These are phyloP conservation scores for Anguilla japonica DNA, from an alignment of 2,113 vertebrate genomes.

Conservation along the genomic window DNA sequence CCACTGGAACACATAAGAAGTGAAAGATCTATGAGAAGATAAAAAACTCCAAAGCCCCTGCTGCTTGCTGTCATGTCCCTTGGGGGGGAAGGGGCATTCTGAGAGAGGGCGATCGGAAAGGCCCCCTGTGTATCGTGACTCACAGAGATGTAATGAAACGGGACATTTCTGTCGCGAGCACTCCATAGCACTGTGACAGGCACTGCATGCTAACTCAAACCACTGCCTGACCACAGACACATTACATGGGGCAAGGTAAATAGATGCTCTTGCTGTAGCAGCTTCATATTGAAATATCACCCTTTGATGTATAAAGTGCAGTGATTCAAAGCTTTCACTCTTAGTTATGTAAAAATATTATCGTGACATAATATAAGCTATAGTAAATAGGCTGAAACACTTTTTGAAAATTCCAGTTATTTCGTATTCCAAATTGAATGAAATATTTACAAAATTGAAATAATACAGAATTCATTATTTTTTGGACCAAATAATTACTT, in stretches of 20 bases:
- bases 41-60: not conserved
- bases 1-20: not conserved
- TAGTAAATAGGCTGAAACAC: too few species aligned
- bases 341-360: not conserved
- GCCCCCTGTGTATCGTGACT: not conserved
- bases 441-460: too few species aligned
- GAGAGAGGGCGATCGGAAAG: not conserved
- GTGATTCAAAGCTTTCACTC: not conserved
- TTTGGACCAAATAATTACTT: too few species aligned
- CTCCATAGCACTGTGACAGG: not conserved
- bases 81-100: too few species aligned
- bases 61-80: not conserved
- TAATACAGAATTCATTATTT: too few species aligned
- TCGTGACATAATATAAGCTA: not conserved
- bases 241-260: not conserved
- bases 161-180: not conserved
- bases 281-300: not conserved
- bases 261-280: not conserved
- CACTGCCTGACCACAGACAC: not conserved
- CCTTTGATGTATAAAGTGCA: not conserved
- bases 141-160: constrained; percentile 2
- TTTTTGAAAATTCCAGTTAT: too few species aligned
- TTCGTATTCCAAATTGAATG: too few species aligned
- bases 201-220: not conserved
- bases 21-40: not conserved